Percentiles rank a stretch among this genome's conserved stretches.
Evolutionary conservation across 2,113 vertebrate genomes (phyloP).

Genomic region (Charadrius vociferus): DNA sequence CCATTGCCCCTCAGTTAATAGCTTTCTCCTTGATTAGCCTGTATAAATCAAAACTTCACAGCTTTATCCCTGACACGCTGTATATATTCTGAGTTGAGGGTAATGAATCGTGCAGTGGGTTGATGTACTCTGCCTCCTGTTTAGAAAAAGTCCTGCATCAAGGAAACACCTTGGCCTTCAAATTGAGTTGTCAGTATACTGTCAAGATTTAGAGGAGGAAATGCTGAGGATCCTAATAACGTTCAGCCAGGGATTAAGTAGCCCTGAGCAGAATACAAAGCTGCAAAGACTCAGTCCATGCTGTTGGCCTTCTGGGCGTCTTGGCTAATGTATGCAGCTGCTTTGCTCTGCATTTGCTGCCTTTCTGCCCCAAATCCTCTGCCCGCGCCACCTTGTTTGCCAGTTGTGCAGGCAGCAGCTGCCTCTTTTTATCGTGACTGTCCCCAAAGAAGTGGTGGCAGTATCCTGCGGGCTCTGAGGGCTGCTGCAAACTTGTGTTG

Average conservation of each 20-base stretch:
- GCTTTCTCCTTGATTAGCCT: conserved; percentile 53
- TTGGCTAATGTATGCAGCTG: neutral
- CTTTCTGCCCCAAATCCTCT: neutral
- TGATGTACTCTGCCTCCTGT: neutral
- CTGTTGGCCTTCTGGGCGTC: neutral
- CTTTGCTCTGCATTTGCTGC: neutral
- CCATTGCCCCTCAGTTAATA: neutral
- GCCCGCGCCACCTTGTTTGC: accelerated
- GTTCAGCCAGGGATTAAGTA: neutral
- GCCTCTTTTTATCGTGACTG: neutral
- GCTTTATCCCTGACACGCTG: neutral
- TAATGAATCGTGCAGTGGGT: neutral
- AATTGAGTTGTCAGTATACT: conserved; percentile 33
- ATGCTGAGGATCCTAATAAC: neutral
- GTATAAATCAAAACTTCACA: neutral
- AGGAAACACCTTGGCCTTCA: conserved; percentile 22
- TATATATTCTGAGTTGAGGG: neutral
- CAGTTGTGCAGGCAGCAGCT: neutral
- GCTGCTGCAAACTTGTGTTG: neutral
- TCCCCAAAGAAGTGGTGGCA: neutral
- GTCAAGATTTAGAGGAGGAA: conserved; percentile 12
- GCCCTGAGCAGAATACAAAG: neutral
- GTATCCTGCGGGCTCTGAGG: neutral
- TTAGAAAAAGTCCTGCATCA: neutral
- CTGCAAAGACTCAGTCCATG: neutral